These are phyloP conservation scores for Borostomias antarcticus DNA, from an alignment of 2,797 vertebrate species.

Conservation along the genomic window DNA sequence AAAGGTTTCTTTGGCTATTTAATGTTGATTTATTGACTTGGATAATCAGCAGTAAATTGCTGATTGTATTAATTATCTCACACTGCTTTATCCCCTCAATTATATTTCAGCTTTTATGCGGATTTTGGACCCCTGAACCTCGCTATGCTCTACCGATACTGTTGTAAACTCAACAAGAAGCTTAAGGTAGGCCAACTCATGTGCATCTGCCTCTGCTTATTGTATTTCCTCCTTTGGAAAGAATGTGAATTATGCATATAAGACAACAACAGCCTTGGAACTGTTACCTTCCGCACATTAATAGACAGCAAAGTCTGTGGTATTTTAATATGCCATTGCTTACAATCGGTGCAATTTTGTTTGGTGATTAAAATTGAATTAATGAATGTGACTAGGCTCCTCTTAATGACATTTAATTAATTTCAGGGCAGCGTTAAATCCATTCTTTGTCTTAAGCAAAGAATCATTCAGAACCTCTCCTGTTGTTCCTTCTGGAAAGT, in stretches of 20 bases:
- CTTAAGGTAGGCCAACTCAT: constrained; percentile 86
- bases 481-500: too few relatives aligned
- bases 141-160: constrained; percentile 92
- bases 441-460: not conserved
- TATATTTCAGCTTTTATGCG: constrained; percentile 83
- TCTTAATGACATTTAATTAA: constrained; percentile 2
- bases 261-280: constrained; percentile 10
- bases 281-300: constrained; percentile 25
- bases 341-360: not conserved
- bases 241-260: constrained; percentile 59
- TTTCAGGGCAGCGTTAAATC: constrained; percentile 6
- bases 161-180: constrained; percentile 98
- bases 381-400: not conserved
- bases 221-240: constrained; percentile 28
- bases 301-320: constrained; percentile 17
- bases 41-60: too few relatives aligned
- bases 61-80: not conserved
- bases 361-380: too few relatives aligned
- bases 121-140: constrained; percentile 92
- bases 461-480: not conserved
- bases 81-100: not conserved
- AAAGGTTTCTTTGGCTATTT: too few relatives aligned
- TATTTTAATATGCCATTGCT: constrained; percentile 8
- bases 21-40: too few relatives aligned
- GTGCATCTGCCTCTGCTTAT: not conserved